Base-by-base conservation (phyloP, 2,113 vertebrate species). In the Harpagus bidentatus region DNA sequence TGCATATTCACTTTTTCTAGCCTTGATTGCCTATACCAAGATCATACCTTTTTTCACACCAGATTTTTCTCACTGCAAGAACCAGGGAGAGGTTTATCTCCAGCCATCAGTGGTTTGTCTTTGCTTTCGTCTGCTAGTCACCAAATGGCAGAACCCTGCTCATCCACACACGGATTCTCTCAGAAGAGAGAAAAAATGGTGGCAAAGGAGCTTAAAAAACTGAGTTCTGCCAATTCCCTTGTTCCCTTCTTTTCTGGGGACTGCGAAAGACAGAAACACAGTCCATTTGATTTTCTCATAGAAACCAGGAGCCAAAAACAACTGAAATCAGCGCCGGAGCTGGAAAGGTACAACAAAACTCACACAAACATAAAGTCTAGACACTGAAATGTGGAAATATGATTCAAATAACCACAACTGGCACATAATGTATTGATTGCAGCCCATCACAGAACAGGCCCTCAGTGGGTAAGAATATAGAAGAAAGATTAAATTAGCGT, bases 301-400 rank as follows among this genome's bases (percentile, higher is more conserved):
- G 91, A 91, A 94, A 85, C 34, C 16, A 4, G 53, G 84, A 97
- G 97, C 96, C 94, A 97, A 97, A 94, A 97, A 72, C 81, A 97
- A 97, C 95, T 94, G 89, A 93, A 95, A 95, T 58, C 53, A 90
- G 93, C 15, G 86, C 95, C 53, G 91, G 93, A 36, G 95, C 89
- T 95, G 96, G 95, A 97, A 95, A 97, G 94, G 96, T 95, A 93
- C 91, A 95, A 89, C 97, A 95, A 82, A 97, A 91, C 77, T 95
- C 95, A 84, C 82, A 95, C 96, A 97, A 96, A 97, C 92, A 96
- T 86, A 2, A 59, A 95, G 96, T 97, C 97, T 96, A 97, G 95
- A 96, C 97, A 97, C 91, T 94, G 94, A 79, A 96, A 96, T 95
- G 93, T 96, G 96, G 96, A 97, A 97, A 97, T 94, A 94, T 85